Percentiles rank a stretch among this genome's conserved stretches.
Evolutionary conservation across 2,888 invertebrate genomes (phyloP).

Genomic region (Palloptera scutellata): DNA sequence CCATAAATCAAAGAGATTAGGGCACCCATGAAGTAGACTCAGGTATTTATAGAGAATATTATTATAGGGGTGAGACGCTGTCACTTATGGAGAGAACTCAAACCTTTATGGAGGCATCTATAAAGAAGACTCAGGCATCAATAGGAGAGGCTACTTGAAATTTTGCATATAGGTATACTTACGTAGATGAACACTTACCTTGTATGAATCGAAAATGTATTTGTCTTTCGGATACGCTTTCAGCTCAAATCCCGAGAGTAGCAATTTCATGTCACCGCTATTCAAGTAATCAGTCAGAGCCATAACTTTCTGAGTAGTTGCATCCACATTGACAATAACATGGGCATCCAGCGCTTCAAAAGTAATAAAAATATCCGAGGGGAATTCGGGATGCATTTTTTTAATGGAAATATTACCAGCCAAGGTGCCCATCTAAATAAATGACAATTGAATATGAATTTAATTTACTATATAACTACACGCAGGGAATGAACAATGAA

Average conservation of each 20-base stretch:
- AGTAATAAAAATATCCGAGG: slow-evolving; percentile 73
- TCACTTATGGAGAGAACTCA: no score
- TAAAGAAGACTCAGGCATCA: no score
- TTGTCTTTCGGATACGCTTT: slow-evolving; percentile 38
- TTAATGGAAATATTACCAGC: slow-evolving; percentile 76
- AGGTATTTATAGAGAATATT: no score
- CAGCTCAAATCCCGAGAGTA: slow-evolving; percentile 38
- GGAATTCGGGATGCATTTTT: slow-evolving; percentile 70
- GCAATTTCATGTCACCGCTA: slow-evolving; percentile 21
- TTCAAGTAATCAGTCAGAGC: slow-evolving; percentile 33
- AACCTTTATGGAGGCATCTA: no score
- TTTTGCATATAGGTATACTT: no score
- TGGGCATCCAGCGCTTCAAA: slow-evolving; percentile 54
- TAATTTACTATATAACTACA: no score
- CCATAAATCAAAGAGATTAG: no score
- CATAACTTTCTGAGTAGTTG: slow-evolving; percentile 30
- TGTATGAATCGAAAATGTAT: slow-evolving; percentile 40
- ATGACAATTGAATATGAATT: no score
- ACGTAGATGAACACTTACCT: slow-evolving; percentile 31
- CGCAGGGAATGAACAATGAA: no score
- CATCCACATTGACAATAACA: slow-evolving; percentile 66
- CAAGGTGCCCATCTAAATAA: slow-evolving; percentile 68
- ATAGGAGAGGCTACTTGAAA: no score
- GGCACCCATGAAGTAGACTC: no score
- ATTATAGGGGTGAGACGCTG: no score